Evolutionary conservation across 2,888 invertebrate genomes (phyloP), one percentile per base, ranked within the genome.

Genomic region (Bugulina stolonifera): DNA sequence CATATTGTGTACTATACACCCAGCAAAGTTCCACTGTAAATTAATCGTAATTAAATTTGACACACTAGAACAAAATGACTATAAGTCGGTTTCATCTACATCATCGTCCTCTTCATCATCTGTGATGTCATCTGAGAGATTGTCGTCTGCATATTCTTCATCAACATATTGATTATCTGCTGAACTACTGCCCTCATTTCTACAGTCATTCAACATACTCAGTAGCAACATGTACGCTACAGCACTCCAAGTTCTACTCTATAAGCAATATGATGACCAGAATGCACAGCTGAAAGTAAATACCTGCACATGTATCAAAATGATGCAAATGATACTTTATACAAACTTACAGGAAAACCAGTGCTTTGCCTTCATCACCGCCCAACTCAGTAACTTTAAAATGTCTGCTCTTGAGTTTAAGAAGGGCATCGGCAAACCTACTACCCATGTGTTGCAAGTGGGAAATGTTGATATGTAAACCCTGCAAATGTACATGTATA

Each of bases 391-490:
- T 14, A 64, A 27, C 32, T n/a, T 64, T 64, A 34, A 25, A 64
- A 27, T 64, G 29, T 25, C 73, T 52, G 69, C 72, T 72, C 58
- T 25, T 71, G 35, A 76, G 73, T 3, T 57, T 76, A 58, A 80
- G 69, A 35, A 83, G 76, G 18, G 79, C 82, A 75, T 84, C 83
- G 76, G 81, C 80, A 73, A 83, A 82, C 75, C 80, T 81, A 72
- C 79, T 79, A 1, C 82, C 82, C 81, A 82, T 84, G 74, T 81
- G 82, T 74, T 81, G 81, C 75, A 82, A 75, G 75, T 81, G 82
- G 23, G 76, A 76, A 23, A 80, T 84, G 72, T 76, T 79, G 72
- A 82, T 82, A 73, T 83, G 80, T 77, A 79, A 75, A 79, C 85
- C 80, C 84, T 83, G 75, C n/a, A n/a, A n/a, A n/a, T n/a, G n/a